Evolutionary conservation across 2,113 vertebrate species (phyloP), one percentile per base, ranked within the genome.

Genomic region (Polypterus bichir): DNA sequence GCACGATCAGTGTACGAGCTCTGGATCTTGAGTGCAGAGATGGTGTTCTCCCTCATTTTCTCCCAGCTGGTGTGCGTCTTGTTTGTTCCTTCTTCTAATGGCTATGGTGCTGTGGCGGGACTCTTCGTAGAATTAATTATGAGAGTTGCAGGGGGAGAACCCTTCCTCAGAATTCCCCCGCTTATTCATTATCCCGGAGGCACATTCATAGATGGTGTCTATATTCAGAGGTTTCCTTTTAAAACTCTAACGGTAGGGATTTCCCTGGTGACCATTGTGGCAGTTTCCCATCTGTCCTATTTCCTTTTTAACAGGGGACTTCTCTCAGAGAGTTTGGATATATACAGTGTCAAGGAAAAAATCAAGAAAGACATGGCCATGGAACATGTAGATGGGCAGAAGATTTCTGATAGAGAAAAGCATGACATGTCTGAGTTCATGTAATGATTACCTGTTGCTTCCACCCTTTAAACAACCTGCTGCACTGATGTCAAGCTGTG

Each of bases 11-110:
- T 89, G 62, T 85, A 86, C 2, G 82, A 87, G 61, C 84, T 91
- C 63, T 91, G 89, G 89, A 77, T 91, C n/a, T 77, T 91, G 57
- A 84, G 87, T 0, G 83, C 85, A 7, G 89, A 91, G 67, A 80
- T 91, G 75, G 85, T 89, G 44, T 90, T 89, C 0, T 76, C 83
- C 3, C 72, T 92, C 44, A 81, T 91, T 63, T 90, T 92, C 66
- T 85, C 89, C n/a, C 89, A 91, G 75, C 72, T 90, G 59, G 86
- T 86, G 61, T 91, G 87, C 2, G 66, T 86, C 48, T 85, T 91
- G 58, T 91, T 90, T 27, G 79, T 77, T 66, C 73, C 77, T 55
- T 58, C 70, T 52, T 87, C 80, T 10, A 82, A 82, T 0, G 70
- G 71, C 44, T 82, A 80, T 3, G 80, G 80, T 1, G 74, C 77